Conservation (phyloP, 2,113 vertebrate species). For the Ibidorhyncha struthersii region DNA sequence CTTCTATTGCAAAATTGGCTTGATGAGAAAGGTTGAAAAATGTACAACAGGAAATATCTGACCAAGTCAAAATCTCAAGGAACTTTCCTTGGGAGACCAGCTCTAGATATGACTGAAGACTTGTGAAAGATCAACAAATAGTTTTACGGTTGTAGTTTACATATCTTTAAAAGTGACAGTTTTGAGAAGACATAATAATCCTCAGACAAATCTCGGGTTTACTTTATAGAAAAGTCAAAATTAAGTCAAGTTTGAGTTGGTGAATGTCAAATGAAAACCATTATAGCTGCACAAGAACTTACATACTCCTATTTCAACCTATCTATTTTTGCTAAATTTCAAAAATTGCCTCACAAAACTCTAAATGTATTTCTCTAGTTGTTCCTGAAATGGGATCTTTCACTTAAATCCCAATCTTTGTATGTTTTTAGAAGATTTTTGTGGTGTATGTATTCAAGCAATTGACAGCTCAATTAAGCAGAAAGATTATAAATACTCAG, state of each 20-base stretch:
- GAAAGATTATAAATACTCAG: background rate
- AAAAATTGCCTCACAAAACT: background rate
- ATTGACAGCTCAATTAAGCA: background rate
- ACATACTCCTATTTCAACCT: background rate
- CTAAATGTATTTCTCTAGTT: background rate
- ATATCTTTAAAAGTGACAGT: background rate
- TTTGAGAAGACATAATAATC: background rate
- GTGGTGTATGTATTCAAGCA: background rate
- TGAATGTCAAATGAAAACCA: background rate
- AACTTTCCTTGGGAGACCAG: background rate
- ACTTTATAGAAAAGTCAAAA: background rate
- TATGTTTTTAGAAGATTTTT: background rate
- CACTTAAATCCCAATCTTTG: background rate
- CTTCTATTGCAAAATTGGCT: background rate
- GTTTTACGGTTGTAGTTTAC: background rate
- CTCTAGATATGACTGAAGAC: background rate
- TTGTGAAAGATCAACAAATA: background rate
- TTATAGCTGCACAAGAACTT: background rate
- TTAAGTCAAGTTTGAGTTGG: background rate
- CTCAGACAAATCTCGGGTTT: background rate
- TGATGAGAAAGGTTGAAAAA: background rate
- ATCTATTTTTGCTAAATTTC: background rate
- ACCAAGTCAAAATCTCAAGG: background rate
- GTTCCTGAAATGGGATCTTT: background rate
- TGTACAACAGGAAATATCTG: background rate